phyloP scores from a whole-genome alignment of 2,113 vertebrate genomes.

The Mustela nigripes region DNA sequence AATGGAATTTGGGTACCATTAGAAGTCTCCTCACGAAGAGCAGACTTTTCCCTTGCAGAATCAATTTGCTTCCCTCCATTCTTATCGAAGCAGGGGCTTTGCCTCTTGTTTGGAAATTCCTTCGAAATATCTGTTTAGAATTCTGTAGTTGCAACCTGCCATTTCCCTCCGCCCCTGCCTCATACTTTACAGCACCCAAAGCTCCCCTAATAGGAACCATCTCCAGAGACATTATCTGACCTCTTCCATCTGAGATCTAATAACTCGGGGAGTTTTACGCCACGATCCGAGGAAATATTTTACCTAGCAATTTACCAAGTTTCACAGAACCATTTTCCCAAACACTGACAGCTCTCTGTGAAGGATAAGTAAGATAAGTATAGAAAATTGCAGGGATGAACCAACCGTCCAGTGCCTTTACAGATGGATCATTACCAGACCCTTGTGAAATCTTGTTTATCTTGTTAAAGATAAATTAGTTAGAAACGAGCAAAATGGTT shows the following conservation, averaged over 20 bases:
- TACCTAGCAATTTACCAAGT: slow-evolving; percentile 80
- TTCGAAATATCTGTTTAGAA: slow-evolving; percentile 64
- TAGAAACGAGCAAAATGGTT: slow-evolving; percentile 44
- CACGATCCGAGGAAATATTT: slow-evolving; percentile 78
- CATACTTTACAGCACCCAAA: slow-evolving; percentile 36
- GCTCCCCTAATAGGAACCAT: slow-evolving; percentile 60
- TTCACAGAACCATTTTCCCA: slow-evolving; percentile 74
- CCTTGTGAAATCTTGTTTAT: slow-evolving; percentile 34
- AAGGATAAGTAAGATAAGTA: slow-evolving; percentile 71
- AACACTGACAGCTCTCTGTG: slow-evolving; percentile 13
- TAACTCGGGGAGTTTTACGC: slow-evolving; percentile 68
- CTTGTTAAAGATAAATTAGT: slow-evolving; percentile 70
- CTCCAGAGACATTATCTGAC: slow-evolving; percentile 74
- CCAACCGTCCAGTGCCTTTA: slow-evolving; percentile 57
- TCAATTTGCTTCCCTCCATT: slow-evolving; percentile 46
- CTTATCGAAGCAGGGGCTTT: background rate
- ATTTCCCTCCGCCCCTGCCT: background rate
- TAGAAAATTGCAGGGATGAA: slow-evolving; percentile 71
- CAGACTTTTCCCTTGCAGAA: slow-evolving; percentile 18
- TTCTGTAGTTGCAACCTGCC: slow-evolving; percentile 41
- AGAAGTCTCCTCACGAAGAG: slow-evolving; percentile 21
- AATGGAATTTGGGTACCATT: background rate
- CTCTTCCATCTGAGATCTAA: slow-evolving; percentile 67
- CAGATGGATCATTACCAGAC: slow-evolving; percentile 56
- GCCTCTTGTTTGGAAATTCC: slow-evolving; percentile 72